Evolutionary conservation across 2,113 vertebrate species (phyloP).

Genomic region (Melanostigma gelatinosum): DNA sequence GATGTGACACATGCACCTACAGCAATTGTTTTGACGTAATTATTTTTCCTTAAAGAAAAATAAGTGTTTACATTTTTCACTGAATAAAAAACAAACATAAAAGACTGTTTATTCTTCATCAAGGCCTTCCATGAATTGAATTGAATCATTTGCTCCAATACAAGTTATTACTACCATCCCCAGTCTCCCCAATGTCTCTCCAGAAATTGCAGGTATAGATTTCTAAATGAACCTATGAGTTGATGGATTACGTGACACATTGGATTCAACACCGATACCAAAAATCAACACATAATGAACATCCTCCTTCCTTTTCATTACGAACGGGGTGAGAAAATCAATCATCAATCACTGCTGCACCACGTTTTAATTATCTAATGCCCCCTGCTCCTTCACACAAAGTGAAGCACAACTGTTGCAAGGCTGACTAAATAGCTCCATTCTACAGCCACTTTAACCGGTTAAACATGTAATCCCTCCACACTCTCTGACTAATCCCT

Average conservation of each 20-base stretch:
- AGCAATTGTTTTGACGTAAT: neutral
- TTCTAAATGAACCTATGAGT: slow-evolving; percentile 45
- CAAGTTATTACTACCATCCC: neutral
- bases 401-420: slow-evolving; percentile 40
- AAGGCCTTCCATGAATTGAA: neutral
- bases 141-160: neutral
- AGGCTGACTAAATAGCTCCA: slow-evolving; percentile 45
- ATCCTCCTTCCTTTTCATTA: slow-evolving; percentile 70
- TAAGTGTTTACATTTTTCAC: neutral
- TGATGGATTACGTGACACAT: slow-evolving; percentile 67
- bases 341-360: slow-evolving; percentile 72
- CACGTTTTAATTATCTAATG: slow-evolving; percentile 75
- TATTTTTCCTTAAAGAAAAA: neutral
- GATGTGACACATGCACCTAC: neutral
- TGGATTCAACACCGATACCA: slow-evolving; percentile 57
- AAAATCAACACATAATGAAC: slow-evolving; percentile 72
- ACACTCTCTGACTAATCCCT: slow-evolving; percentile 67
- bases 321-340: slow-evolving; percentile 59
- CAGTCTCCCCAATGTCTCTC: neutral
- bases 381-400: slow-evolving; percentile 51
- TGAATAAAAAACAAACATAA: neutral
- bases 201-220: neutral
- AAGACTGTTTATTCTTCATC: neutral
- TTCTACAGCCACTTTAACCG: slow-evolving; percentile 67
- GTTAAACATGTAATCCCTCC: slow-evolving; percentile 74